Evolutionary conservation across 2,113 vertebrate genomes (phyloP), one percentile per base, ranked within the genome.

Genomic region (Scortum barcoo): DNA sequence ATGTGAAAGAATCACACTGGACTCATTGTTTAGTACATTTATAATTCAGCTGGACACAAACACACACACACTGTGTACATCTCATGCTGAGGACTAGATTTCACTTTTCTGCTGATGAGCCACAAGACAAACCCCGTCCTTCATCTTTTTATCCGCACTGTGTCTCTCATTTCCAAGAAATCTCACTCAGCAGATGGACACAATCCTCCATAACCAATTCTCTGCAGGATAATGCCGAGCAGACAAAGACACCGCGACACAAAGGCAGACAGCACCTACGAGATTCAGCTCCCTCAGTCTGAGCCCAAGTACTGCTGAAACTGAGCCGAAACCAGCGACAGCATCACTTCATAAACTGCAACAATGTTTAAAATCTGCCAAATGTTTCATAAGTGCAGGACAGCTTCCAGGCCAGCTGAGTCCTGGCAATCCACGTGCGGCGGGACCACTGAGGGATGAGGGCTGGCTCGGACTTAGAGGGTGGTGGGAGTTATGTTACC

Each of bases 201-300:
- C 65, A 91, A 89, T 91, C 85, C 89, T 86, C 90, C 88, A 76
- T 48, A 88, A 88, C 89, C 83, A 83, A 92, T 91, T 85, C 78
- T 84, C 83, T 71, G 77, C 61, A 77, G 83, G 65, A 89, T 86
- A 89, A 86, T 58, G 71, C 66, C 62, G 74, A 79, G 67, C 61
- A 86, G 78, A 91, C 87, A 93, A 88, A 89, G 81, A 86, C 71
- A 48, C 14, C 1, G 11, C 6, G 46, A 75, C 78, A 85, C 78
- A 83, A 73, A 84, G 36, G 40, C 40, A 65, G 38, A 84, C 78
- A 78, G 54, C 86, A 83, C 80, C 84, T 89, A 71, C 44, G 81
- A 67, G 73, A 87, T 50, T 67, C 46, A 65, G 76, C 76, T 70
- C 81, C 7, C 79, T 69, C 60, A 51, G 50, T 54, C 85, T 72